These are phyloP conservation scores for Apogon hyalosoma DNA, from an alignment of 2,797 vertebrate species.

Conservation along the genomic window DNA sequence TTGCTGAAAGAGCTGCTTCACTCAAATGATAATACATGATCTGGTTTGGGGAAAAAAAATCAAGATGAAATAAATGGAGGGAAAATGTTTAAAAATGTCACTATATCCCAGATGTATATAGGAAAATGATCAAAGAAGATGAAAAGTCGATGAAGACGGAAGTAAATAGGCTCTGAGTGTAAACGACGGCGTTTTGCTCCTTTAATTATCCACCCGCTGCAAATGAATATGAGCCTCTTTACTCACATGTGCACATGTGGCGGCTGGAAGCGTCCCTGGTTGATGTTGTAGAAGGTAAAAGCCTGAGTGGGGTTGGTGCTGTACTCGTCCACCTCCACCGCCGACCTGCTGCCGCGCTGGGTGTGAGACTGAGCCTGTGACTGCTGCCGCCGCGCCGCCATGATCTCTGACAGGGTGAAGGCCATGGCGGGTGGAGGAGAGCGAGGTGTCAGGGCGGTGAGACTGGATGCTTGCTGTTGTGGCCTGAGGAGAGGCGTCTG, in stretches of 20 bases:
- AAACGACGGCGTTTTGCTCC: background rate
- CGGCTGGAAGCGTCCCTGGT: conserved; percentile 98
- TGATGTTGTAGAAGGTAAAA: conserved; percentile 99
- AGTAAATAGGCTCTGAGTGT: background rate
- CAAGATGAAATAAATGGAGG: too few relatives aligned
- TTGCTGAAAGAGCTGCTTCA: too few relatives aligned
- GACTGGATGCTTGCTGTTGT: conserved; percentile 69
- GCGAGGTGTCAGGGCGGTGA: conserved; percentile 61
- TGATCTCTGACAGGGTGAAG: conserved; percentile 94
- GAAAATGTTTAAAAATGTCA: background rate
- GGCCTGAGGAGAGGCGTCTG: conserved; percentile 19
- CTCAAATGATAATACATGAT: too few relatives aligned
- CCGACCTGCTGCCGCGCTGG: conserved; percentile 86
- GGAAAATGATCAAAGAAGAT: background rate
- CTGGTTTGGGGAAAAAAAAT: background rate
- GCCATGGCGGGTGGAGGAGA: conserved; percentile 83
- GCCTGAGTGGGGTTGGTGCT: conserved; percentile 98
- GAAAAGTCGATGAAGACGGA: background rate
- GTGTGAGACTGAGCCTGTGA: conserved; percentile 82
- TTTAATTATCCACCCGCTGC: background rate
- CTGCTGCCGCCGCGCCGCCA: conserved; percentile 92
- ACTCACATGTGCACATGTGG: conserved; percentile 98
- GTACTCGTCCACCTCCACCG: conserved; percentile 96
- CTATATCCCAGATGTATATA: background rate
- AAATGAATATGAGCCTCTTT: background rate